These are phyloP conservation scores for Pachyuromys duprasi DNA, from an alignment of 2,797 vertebrate genomes.

Conservation along the genomic window DNA sequence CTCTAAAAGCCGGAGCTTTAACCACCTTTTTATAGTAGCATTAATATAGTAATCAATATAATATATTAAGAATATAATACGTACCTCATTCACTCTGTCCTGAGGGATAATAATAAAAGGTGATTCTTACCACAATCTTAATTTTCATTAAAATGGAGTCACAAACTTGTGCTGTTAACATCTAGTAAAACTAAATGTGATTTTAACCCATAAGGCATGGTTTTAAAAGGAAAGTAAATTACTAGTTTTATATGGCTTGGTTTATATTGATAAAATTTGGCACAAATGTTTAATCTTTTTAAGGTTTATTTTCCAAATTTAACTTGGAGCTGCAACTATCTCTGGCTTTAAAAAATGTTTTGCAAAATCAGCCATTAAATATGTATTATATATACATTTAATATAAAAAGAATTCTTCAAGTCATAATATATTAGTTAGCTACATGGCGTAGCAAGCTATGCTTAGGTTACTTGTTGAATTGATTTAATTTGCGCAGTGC, in stretches of 20 bases:
- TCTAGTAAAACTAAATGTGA: conserved; percentile 63
- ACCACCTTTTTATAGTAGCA: not conserved
- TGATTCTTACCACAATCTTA: conserved; percentile 70
- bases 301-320: conserved; percentile 73
- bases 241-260: conserved; percentile 41
- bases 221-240: conserved; percentile 56
- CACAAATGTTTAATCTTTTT: conserved; percentile 56
- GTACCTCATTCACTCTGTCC: conserved; percentile 43
- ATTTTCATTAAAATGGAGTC: conserved; percentile 70
- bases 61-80: conserved; percentile 51
- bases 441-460: conserved; percentile 53
- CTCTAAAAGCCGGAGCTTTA: not conserved
- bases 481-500: conserved; percentile 79
- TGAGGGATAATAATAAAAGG: conserved; percentile 9
- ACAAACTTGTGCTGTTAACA: conserved; percentile 48
- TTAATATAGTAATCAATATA: conserved; percentile 7
- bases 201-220: conserved; percentile 10
- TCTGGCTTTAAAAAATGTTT: conserved; percentile 62
- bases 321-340: conserved; percentile 60
- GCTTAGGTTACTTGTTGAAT: conserved; percentile 72
- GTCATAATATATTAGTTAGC: conserved; percentile 78
- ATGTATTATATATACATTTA: conserved; percentile 73
- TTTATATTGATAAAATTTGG: conserved; percentile 67
- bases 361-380: conserved; percentile 65
- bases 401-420: conserved; percentile 68